These are phyloP conservation scores for Alosa alosa DNA, from an alignment of 2,113 vertebrate genomes.

Conservation along the genomic window DNA sequence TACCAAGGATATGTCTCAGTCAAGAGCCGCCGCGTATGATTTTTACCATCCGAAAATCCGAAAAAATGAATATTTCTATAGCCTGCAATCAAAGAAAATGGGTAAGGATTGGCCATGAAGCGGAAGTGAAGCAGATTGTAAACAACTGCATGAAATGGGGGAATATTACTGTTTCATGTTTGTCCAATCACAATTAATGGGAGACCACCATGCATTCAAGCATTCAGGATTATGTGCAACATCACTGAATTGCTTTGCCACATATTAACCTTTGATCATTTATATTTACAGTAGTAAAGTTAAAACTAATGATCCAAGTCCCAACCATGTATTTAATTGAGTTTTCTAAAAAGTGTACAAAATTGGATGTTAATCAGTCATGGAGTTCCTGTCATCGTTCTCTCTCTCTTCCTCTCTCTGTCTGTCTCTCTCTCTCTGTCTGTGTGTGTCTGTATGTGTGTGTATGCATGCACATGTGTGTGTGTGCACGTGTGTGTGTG, in stretches of 20 bases:
- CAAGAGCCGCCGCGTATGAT: conserved; percentile 38
- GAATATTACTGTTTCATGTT: conserved; percentile 39
- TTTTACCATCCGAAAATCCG: conserved; percentile 49
- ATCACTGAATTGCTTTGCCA: not conserved
- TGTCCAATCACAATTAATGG: conserved; percentile 48
- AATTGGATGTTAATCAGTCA: not conserved
- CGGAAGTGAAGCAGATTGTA: conserved; percentile 53
- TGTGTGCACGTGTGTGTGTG: too few relatives aligned
- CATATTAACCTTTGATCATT: not conserved
- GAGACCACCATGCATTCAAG: conserved; percentile 26
- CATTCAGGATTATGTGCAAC: not conserved
- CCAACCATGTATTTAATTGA: not conserved
- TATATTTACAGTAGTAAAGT: not conserved
- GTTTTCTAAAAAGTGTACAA: not conserved
- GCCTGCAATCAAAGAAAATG: conserved; percentile 56
- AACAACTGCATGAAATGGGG: conserved; percentile 54
- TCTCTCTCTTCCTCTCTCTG: not conserved
- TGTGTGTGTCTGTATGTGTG: not conserved
- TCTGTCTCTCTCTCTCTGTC: not conserved
- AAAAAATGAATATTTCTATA: conserved; percentile 54
- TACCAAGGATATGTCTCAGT: conserved; percentile 47
- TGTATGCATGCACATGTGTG: not conserved
- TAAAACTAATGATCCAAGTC: not conserved
- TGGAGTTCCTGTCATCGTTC: not conserved
- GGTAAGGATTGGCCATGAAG: conserved; percentile 40